Percentiles rank a stretch among this genome's conserved stretches.
These are phyloP conservation scores for Pectinophora gossypiella DNA, from an alignment of 1,140 invertebrate genomes.

Conservation along the genomic window DNA sequence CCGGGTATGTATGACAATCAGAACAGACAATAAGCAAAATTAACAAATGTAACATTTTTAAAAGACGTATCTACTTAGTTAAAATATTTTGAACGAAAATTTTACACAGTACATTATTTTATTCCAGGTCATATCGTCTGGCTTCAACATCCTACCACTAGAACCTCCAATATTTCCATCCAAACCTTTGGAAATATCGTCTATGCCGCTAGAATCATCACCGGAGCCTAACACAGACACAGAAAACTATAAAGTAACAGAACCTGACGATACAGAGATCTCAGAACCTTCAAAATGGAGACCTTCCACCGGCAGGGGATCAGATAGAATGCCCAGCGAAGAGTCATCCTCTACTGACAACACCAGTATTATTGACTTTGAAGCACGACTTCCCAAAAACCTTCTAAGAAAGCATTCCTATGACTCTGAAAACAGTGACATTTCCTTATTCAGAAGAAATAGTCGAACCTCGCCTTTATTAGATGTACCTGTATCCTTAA, in stretches of 20 bases:
- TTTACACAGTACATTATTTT: too few species aligned
- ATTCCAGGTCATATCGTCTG: constrained; percentile 63
- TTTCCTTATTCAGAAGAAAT: constrained; percentile 29
- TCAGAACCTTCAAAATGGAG: constrained; percentile 77
- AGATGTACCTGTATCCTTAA: constrained; percentile 51
- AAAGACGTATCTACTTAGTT: too few species aligned
- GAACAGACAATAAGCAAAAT: too few species aligned
- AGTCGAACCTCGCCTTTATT: constrained; percentile 46
- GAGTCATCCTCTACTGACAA: constrained; percentile 52
- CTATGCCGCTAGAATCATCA: constrained; percentile 51
- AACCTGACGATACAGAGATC: constrained; percentile 66
- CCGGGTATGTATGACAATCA: too few species aligned
- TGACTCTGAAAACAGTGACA: constrained; percentile 45
- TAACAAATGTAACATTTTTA: too few species aligned
- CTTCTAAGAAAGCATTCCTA: constrained; percentile 44
- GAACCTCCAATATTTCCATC: constrained; percentile 26
- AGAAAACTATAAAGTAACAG: constrained; percentile 68
- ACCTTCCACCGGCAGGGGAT: constrained; percentile 76
- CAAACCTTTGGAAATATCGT: constrained; percentile 63
- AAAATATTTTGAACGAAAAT: too few species aligned
- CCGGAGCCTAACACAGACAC: constrained; percentile 40
- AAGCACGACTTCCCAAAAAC: constrained; percentile 39
- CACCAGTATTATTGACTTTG: constrained; percentile 74
- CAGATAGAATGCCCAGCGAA: constrained; percentile 78
- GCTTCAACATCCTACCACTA: constrained; percentile 46